Evolutionary conservation across 1,140 invertebrate genomes (phyloP).

Genomic region (Teleogryllus occipitalis): DNA sequence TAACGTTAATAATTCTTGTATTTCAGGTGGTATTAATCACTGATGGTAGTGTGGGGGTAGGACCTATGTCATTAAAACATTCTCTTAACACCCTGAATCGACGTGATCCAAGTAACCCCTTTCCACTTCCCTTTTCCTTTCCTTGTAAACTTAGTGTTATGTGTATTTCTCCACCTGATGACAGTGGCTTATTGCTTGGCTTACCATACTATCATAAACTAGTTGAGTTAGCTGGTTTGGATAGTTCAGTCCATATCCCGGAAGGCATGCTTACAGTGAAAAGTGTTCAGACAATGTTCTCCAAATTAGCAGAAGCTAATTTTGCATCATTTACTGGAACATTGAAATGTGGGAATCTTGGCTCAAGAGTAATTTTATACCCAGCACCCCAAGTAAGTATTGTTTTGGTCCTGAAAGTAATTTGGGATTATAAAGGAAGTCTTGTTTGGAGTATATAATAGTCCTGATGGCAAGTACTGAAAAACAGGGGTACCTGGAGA

Average conservation of each 20-base stretch:
- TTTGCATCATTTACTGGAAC: conserved; percentile 67
- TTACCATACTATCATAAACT: conserved; percentile 43
- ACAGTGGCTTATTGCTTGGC: conserved; percentile 36
- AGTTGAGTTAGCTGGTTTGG: conserved; percentile 47
- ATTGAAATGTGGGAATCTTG: conserved; percentile 68
- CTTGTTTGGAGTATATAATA: too few relatives aligned
- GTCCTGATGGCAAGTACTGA: too few relatives aligned
- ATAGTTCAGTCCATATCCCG: conserved; percentile 54
- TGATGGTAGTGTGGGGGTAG: conserved; percentile 67
- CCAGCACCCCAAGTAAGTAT: conserved; percentile 56
- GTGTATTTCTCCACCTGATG: conserved; percentile 50
- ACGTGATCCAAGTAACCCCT: conserved; percentile 41
- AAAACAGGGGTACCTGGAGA: too few relatives aligned
- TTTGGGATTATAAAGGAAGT: too few relatives aligned
- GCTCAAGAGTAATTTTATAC: conserved; percentile 62
- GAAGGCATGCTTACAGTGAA: conserved; percentile 47
- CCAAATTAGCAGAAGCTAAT: conserved; percentile 64
- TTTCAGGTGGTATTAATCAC: conserved; percentile 62
- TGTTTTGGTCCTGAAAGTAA: neutral
- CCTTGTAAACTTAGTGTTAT: conserved; percentile 71
- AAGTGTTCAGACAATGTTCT: conserved; percentile 57
- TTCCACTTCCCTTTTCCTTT: conserved; percentile 69
- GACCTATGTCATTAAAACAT: conserved; percentile 49
- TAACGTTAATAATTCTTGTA: neutral
- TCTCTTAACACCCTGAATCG: conserved; percentile 38